Base-by-base conservation (phyloP, 2,797 vertebrate species). In the Halcyon badia region DNA sequence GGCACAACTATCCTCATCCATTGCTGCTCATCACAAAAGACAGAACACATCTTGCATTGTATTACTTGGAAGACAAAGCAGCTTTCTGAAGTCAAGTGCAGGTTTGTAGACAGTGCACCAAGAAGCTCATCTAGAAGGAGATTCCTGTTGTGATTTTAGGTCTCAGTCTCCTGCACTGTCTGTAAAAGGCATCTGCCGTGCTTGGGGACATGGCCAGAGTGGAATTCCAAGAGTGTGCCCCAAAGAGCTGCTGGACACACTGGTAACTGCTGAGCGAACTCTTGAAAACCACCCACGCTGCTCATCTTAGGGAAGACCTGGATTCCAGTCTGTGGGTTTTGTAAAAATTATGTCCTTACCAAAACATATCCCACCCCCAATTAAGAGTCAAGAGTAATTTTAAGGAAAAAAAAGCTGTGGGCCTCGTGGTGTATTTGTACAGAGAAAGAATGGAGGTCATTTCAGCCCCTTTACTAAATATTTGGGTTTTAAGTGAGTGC, bases 381-480 rank as follows among this genome's bases (percentile, higher is more conserved):
- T 46, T 81, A 82, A 70, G 57, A 96, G 64, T 41, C 25, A 65
- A 80, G 37, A 71, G 12, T 39, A 65, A 65, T 83, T 83, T 76
- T 90, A 93, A 79, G 70, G 56, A 51, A 30, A 77, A 44, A n/a
- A 56, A 4, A 83, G 83, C 22, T 49, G 65, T 65, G 39, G 11
- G 20, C 15, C 33, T 46, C 10, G 16, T 58, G 19, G 22, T 51
- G 16, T 86, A 42, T 94, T 77, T 88, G 72, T 70, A 75, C 3
- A 77, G 11, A 87, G 70, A 35, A 62, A 82, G 35, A n/a, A 78
- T 9, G 24, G 46, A 85, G 56, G 72, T 33, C 19, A 46, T 87
- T 90, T 90, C 57, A 87, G 30, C 19, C 37, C 16, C 65, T 76
- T 96, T 85, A 31, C 33, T 41, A 95, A 97, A 86, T 92, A 97